Base-by-base conservation (phyloP, 1,140 invertebrate species). In the Brachionus rubens region DNA sequence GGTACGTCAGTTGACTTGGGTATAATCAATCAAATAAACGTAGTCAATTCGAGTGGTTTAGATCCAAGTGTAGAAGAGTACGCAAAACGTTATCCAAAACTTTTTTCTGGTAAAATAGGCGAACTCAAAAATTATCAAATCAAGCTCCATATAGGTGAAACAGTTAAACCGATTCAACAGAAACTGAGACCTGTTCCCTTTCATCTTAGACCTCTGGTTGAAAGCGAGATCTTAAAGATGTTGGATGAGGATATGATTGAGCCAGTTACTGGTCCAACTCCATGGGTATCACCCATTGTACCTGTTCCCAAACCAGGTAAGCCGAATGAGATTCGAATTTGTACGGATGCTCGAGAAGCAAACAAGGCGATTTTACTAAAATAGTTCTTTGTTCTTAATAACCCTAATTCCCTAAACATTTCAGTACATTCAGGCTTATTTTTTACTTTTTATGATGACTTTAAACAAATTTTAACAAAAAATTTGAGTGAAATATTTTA, bases 251-350 rank as follows among this genome's bases (percentile, higher is more conserved):
- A 78, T 26, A 77, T 82, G 16, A 79, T 82, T 24, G 78, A 79
- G 65, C 78, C 70, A 14, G 76, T 78, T 24, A 56, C 46, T 12
- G 79, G 79, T 14, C 77, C 80, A 3, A 81, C 79, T n/a, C 79
- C 79, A 12, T 82, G 79, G 81, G 80, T 81, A 3, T 79, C 78
- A n/a, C n/a, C n/a, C n/a, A n/a, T n/a, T n/a, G n/a, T n/a, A n/a
- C n/a, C n/a, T n/a, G n/a, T n/a, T n/a, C n/a, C n/a, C n/a, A n/a
- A n/a, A n/a, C n/a, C n/a, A n/a, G n/a, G n/a, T n/a, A n/a, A n/a
- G n/a, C n/a, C n/a, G n/a, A n/a, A n/a, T n/a, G n/a, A n/a, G n/a
- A n/a, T n/a, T n/a, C n/a, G n/a, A n/a, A n/a, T n/a, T 21, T n/a
- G n/a, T n/a, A n/a, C n/a, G n/a, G n/a, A n/a, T n/a, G n/a, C n/a